Conservation (phyloP, 2,113 vertebrate genomes). For the Choloepus hoffmanni region DNA sequence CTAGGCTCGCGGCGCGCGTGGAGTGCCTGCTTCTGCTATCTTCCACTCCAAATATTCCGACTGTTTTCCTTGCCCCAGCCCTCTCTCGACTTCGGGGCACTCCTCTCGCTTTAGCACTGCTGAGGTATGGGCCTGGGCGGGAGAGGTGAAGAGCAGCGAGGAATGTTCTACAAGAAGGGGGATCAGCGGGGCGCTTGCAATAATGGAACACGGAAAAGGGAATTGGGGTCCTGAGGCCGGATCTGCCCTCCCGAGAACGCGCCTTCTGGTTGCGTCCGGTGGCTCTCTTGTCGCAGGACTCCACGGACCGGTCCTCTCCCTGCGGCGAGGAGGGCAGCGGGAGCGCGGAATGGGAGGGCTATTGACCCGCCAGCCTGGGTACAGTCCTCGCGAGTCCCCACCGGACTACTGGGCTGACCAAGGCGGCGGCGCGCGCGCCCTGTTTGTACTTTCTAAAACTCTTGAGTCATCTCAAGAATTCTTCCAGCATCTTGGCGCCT, state of each 20-base stretch:
- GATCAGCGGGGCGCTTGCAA: background rate
- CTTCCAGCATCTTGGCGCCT: background rate
- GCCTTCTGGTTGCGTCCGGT: background rate
- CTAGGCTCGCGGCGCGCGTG: background rate
- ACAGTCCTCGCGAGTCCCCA: background rate
- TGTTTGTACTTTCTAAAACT: constrained; percentile 62
- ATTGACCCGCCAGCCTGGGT: background rate
- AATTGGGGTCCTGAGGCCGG: background rate
- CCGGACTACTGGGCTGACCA: background rate
- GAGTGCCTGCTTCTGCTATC: constrained; percentile 44
- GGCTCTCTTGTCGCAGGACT: background rate
- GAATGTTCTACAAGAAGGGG: background rate
- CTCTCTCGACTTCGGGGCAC: constrained; percentile 58
- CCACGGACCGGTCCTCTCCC: background rate
- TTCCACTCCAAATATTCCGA: constrained; percentile 51
- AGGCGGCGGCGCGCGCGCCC: background rate
- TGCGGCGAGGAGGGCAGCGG: background rate
- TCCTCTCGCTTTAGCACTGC: constrained; percentile 11
- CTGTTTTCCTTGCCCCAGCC: constrained; percentile 30
- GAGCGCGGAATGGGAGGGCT: background rate
- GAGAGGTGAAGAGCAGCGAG: constrained; percentile 56
- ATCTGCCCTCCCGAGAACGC: background rate
- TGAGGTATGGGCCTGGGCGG: constrained; percentile 64
- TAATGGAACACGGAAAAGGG: background rate
- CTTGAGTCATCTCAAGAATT: constrained; percentile 52